Evolutionary conservation across 2,113 vertebrate genomes (phyloP).

Genomic region (Pedionomus torquatus): DNA sequence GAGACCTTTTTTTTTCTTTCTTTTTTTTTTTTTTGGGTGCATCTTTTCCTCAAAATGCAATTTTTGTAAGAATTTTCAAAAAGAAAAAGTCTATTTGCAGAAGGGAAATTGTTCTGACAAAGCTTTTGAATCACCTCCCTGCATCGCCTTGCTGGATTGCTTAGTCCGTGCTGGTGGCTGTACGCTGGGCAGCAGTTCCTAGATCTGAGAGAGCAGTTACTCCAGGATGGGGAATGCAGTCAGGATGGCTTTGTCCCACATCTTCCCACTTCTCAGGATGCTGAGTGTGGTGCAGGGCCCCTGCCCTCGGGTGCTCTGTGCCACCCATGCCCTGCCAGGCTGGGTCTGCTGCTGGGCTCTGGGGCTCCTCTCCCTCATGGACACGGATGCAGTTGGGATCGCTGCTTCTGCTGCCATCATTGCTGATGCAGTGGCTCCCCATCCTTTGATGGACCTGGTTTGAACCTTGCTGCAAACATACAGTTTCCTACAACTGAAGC

Average conservation of each 20-base stretch:
- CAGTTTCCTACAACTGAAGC: neutral
- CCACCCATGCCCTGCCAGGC: neutral
- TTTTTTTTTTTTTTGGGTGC: neutral
- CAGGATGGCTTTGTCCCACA: fast-evolving
- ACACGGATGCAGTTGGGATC: fast-evolving
- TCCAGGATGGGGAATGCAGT: too few relatives aligned
- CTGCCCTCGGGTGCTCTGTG: neutral
- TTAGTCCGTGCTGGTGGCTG: fast-evolving
- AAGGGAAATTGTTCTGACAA: neutral
- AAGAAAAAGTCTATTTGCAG: neutral
- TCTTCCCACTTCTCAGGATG: neutral
- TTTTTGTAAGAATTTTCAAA: neutral
- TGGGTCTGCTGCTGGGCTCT: neutral
- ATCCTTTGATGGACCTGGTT: fast-evolving
- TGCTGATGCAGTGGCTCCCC: neutral
- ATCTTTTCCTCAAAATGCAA: neutral
- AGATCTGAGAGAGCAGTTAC: neutral
- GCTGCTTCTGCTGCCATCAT: neutral
- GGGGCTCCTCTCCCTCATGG: fast-evolving
- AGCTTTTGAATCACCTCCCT: neutral
- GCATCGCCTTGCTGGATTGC: neutral
- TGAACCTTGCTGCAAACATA: neutral
- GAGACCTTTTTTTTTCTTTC: neutral
- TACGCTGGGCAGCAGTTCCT: neutral
- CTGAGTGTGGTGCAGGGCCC: neutral